phyloP scores from a whole-genome alignment of 2,888 invertebrate genomes.

The Muscina levida region DNA sequence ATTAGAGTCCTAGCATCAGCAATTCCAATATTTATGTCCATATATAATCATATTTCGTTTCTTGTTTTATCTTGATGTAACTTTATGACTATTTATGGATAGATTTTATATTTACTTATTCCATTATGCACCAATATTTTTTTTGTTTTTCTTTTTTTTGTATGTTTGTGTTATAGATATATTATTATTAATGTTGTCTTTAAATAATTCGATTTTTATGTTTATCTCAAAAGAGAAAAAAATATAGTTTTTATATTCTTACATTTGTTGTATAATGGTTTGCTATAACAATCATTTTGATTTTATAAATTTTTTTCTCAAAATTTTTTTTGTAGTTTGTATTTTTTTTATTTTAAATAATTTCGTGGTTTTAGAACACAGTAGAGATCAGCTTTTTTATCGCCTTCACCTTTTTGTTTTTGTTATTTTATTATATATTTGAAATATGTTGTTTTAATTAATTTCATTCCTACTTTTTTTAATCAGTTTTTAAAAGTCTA shows the following conservation, averaged over 20 bases:
- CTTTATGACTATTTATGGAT: too few species aligned
- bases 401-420: conserved; percentile 29
- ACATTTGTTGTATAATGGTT: conserved; percentile 41
- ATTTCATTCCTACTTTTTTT: conserved; percentile 14
- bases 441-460: conserved; percentile 27
- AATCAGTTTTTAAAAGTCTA: conserved; percentile 47
- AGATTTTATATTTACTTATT: too few species aligned
- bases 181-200: conserved; percentile 20
- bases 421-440: conserved; percentile 42
- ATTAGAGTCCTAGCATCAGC: neutral
- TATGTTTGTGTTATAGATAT: conserved; percentile 18
- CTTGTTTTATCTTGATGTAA: conserved; percentile 6
- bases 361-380: conserved; percentile 73
- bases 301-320: conserved; percentile 55
- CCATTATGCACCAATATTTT: conserved; percentile 37
- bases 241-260: conserved; percentile 67
- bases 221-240: conserved; percentile 76
- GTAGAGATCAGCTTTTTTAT: conserved; percentile 74
- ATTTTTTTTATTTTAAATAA: conserved; percentile 54
- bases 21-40: too few species aligned
- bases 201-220: conserved; percentile 22
- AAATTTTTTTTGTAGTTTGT: conserved; percentile 46
- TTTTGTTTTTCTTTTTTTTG: conserved; percentile 31
- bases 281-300: conserved; percentile 21
- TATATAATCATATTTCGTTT: neutral